Evolutionary conservation across 2,113 vertebrate species (phyloP).

Genomic region (Amblyopsis rosae): DNA sequence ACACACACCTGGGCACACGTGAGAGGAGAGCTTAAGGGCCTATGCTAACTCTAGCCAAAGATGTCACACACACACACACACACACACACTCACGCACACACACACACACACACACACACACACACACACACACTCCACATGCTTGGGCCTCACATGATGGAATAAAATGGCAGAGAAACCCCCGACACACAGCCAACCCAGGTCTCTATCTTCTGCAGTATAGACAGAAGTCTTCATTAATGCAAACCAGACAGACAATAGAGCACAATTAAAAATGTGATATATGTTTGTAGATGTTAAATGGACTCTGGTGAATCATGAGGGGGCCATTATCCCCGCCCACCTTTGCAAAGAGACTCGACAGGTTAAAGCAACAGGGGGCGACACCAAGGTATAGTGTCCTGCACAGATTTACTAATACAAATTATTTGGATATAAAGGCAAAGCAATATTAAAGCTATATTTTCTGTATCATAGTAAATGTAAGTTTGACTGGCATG

Average conservation of each 20-base stretch:
- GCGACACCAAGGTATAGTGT: neutral
- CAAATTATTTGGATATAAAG: neutral
- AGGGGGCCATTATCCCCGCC: neutral
- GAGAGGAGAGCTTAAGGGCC: constrained; percentile 12
- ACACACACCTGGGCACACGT: constrained; percentile 6
- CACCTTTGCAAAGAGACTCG: constrained; percentile 17
- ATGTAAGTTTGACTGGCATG: no score
- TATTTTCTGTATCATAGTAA: no score
- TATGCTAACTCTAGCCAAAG: constrained; percentile 66
- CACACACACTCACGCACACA: neutral
- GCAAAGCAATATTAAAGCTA: no score
- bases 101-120: constrained; percentile 1
- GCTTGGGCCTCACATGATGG: neutral
- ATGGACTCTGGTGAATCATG: no score
- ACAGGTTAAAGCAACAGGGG: no score
- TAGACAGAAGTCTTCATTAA: no score
- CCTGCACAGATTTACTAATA: neutral
- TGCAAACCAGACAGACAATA: no score
- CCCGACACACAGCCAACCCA: no score
- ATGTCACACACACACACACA: constrained; percentile 56
- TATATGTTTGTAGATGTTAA: no score
- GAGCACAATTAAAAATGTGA: no score
- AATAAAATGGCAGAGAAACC: no score
- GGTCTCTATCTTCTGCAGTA: no score
- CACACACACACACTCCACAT: constrained; percentile 2